phyloP scores from a whole-genome alignment of 2,113 vertebrate species.

The Colinus virginianus region DNA sequence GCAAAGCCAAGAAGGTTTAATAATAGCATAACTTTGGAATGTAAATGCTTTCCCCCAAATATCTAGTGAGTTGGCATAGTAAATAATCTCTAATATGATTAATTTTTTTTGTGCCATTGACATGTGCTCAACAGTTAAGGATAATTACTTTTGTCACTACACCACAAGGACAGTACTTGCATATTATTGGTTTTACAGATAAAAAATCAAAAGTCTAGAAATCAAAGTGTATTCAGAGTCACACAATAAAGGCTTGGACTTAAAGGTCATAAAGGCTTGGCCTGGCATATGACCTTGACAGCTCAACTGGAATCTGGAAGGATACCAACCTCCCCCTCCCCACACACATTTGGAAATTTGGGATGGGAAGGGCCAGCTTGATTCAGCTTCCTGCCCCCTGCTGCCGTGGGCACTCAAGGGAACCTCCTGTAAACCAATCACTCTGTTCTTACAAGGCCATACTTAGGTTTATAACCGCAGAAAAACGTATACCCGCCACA shows the following conservation, averaged over 20 bases:
- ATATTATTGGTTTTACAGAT: neutral
- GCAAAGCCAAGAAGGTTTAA: conserved; percentile 39
- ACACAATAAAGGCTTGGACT: neutral
- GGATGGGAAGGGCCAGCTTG: rapidly evolving
- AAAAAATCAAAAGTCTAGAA: neutral
- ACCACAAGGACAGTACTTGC: neutral
- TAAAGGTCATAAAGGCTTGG: neutral
- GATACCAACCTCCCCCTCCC: neutral
- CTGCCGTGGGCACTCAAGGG: neutral
- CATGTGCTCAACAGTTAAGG: neutral
- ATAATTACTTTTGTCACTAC: neutral
- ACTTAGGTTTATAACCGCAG: neutral
- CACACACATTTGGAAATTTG: neutral
- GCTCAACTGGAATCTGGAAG: neutral
- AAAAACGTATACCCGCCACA: neutral
- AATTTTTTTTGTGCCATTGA: neutral
- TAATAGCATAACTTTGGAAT: neutral
- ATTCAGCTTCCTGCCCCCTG: neutral
- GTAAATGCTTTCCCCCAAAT: neutral
- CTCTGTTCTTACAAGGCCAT: neutral
- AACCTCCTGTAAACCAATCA: neutral
- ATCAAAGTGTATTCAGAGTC: neutral
- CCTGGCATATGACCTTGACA: neutral
- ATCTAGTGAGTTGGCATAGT: neutral
- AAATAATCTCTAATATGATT: neutral